These are phyloP conservation scores for Myotis daubentonii DNA, from an alignment of 2,797 vertebrate genomes.

Conservation along the genomic window DNA sequence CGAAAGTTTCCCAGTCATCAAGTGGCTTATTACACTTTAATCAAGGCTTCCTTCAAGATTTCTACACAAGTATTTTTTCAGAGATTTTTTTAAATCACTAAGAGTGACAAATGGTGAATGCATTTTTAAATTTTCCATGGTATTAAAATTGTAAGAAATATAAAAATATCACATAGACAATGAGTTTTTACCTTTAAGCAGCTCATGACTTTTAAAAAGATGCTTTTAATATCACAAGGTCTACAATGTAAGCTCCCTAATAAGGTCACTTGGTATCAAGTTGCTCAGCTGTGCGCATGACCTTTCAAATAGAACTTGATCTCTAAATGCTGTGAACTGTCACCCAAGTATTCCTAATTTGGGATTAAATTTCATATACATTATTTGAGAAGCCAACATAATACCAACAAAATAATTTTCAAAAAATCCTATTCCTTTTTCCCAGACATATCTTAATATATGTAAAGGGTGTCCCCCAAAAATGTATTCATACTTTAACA, in stretches of 20 bases:
- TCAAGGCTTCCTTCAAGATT: background rate
- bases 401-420: slow-evolving; percentile 30
- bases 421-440: background rate
- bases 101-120: background rate
- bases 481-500: background rate
- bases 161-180: slow-evolving; percentile 1
- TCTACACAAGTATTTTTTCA: background rate
- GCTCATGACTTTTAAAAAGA: background rate
- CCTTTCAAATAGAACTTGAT: slow-evolving; percentile 63
- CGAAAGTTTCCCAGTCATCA: background rate
- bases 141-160: slow-evolving; percentile 50
- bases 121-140: slow-evolving; percentile 38
- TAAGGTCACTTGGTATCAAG: slow-evolving; percentile 50
- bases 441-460: background rate
- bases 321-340: slow-evolving; percentile 34
- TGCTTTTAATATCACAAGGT: slow-evolving; percentile 51
- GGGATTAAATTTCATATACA: slow-evolving; percentile 54
- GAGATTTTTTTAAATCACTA: slow-evolving; percentile 46
- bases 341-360: slow-evolving; percentile 44
- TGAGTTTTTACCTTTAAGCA: slow-evolving; percentile 44
- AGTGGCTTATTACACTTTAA: slow-evolving; percentile 36
- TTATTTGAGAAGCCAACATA: slow-evolving; percentile 41
- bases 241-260: slow-evolving; percentile 46
- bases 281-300: slow-evolving; percentile 71
- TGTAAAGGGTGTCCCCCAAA: background rate